A percentile compares a stretch with the other conserved stretches of the same genome.
phyloP scores from a whole-genome alignment of 2,113 vertebrate species.

The Clarias macrocephalus region DNA sequence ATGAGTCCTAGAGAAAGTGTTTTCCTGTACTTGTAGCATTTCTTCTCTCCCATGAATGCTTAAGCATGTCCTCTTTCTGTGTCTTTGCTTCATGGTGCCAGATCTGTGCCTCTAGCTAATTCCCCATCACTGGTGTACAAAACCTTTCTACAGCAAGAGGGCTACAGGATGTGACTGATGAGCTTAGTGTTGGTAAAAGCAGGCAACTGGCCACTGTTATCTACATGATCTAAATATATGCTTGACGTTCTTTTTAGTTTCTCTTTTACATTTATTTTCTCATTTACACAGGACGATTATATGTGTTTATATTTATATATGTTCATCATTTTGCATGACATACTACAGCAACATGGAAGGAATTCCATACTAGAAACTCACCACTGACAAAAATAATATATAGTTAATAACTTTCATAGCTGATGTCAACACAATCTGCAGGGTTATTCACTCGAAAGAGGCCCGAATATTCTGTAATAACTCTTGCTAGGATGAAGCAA shows the following conservation, averaged over 20 bases:
- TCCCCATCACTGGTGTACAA: slow-evolving; percentile 23
- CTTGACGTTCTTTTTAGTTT: neutral
- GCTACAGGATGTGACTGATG: slow-evolving; percentile 19
- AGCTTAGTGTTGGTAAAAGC: slow-evolving; percentile 2
- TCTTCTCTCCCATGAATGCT: slow-evolving; percentile 58
- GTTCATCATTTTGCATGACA: neutral
- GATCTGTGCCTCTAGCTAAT: slow-evolving; percentile 7
- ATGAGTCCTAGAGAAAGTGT: slow-evolving; percentile 33
- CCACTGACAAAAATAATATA: neutral
- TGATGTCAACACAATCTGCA: neutral
- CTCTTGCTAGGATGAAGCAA: no score
- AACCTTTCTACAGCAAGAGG: slow-evolving; percentile 37
- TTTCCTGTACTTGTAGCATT: neutral
- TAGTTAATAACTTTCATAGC: neutral
- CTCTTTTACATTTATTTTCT: slow-evolving; percentile 3
- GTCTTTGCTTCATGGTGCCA: slow-evolving; percentile 41
- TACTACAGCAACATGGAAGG: neutral
- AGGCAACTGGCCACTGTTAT: slow-evolving; percentile 11
- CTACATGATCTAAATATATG: neutral
- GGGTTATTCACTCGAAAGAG: no score
- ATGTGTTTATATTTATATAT: neutral
- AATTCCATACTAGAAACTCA: neutral
- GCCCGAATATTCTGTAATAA: no score
- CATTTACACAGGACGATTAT: neutral
- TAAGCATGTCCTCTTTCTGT: slow-evolving; percentile 55